phyloP scores from a whole-genome alignment of 2,888 invertebrate genomes.

The Melanchra persicariae region DNA sequence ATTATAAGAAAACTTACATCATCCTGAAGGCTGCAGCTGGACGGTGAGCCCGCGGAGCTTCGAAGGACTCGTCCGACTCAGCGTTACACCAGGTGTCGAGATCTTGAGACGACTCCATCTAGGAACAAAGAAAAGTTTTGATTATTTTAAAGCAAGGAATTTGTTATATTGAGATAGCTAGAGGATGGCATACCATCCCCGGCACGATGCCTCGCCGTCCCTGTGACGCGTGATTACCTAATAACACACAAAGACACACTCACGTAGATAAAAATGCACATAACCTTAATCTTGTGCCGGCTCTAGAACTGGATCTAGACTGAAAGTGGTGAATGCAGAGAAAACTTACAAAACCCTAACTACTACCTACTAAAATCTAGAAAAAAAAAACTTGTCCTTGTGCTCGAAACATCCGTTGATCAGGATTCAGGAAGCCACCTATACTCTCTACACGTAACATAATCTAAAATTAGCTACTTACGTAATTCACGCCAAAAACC shows the following conservation, averaged over 20 bases:
- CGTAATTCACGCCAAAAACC: background rate
- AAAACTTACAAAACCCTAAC: too few relatives aligned
- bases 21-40: constrained; percentile 10
- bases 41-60: constrained; percentile 1
- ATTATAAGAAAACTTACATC: constrained; percentile 1
- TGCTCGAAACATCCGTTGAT: background rate
- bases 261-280: background rate
- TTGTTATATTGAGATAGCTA: background rate
- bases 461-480: constrained; percentile 22
- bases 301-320: background rate
- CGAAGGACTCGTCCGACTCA: too few relatives aligned
- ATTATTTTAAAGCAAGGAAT: background rate
- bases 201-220: background rate
- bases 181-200: background rate
- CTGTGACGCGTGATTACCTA: background rate
- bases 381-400: background rate
- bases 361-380: too few relatives aligned
- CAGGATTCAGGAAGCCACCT: background rate
- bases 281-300: background rate
- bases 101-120: constrained; percentile 8
- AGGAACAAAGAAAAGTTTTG: background rate
- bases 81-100: background rate
- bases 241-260: background rate
- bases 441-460: background rate
- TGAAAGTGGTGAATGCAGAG: background rate